Conservation (phyloP, 2,797 vertebrate species). For the Amblyopsis hoosieri region DNA sequence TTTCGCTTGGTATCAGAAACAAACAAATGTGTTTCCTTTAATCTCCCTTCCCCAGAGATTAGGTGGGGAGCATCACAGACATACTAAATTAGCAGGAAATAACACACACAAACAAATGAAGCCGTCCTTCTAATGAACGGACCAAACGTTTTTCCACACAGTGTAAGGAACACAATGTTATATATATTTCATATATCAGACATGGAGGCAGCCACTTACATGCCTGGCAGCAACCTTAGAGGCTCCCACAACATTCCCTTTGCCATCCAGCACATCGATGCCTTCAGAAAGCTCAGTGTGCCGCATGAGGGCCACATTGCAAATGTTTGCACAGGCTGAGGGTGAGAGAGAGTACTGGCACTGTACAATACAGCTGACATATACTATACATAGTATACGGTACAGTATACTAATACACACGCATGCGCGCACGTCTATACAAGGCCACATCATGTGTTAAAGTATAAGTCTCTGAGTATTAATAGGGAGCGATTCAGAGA, state of each 20-base stretch:
- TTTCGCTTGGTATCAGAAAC: conserved; percentile 51
- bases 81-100: conserved; percentile 18
- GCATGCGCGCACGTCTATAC: too few relatives aligned
- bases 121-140: too few relatives aligned
- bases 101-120: not conserved
- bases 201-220: conserved; percentile 66
- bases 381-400: too few relatives aligned
- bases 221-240: conserved; percentile 93
- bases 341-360: not conserved
- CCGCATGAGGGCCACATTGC: conserved; percentile 96
- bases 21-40: conserved; percentile 32
- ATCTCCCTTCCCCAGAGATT: conserved; percentile 37
- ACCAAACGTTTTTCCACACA: too few relatives aligned
- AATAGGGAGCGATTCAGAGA: too few relatives aligned
- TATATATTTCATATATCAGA: not conserved
- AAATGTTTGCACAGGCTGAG: conserved; percentile 94
- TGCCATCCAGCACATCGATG: conserved; percentile 87
- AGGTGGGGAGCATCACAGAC: conserved; percentile 26
- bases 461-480: too few relatives aligned
- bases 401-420: not conserved
- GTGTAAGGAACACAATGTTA: too few relatives aligned
- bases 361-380: too few relatives aligned
- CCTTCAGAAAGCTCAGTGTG: conserved; percentile 94
- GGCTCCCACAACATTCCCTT: conserved; percentile 90
- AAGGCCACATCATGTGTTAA: too few relatives aligned